These are phyloP conservation scores for Scalopus aquaticus DNA, from an alignment of 2,113 vertebrate species.

Conservation along the genomic window DNA sequence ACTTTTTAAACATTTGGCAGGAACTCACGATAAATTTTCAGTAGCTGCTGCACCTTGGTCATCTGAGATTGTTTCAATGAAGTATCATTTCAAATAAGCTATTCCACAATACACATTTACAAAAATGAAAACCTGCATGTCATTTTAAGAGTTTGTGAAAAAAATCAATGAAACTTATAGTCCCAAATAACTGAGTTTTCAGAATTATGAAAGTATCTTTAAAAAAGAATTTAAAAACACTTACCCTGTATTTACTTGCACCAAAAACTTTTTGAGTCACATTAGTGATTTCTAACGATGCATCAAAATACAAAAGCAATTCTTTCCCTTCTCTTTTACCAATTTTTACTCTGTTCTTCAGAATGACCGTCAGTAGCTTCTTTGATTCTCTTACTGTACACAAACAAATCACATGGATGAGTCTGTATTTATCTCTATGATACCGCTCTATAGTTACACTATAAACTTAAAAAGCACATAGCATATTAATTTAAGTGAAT, in stretches of 20 bases:
- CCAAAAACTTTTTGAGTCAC: constrained; percentile 87
- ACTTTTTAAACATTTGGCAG: not conserved
- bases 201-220: constrained; percentile 21
- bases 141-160: constrained; percentile 34
- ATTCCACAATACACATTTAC: not conserved
- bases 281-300: constrained; percentile 89
- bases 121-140: constrained; percentile 39
- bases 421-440: constrained; percentile 3
- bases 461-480: constrained; percentile 42
- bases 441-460: not conserved
- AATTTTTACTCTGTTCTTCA: constrained; percentile 86
- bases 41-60: not conserved
- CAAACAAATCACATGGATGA: constrained; percentile 64
- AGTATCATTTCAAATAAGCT: not conserved
- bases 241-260: constrained; percentile 89
- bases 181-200: not conserved
- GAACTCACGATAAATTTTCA: constrained; percentile 25
- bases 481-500: not conserved
- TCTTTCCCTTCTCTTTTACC: constrained; percentile 86
- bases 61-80: not conserved
- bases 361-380: constrained; percentile 87
- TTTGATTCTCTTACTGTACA: constrained; percentile 87
- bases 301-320: constrained; percentile 91
- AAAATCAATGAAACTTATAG: not conserved
- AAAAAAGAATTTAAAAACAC: constrained; percentile 56